Evolutionary conservation across 2,888 invertebrate species (phyloP).

Genomic region (Cloeon dipterum): DNA sequence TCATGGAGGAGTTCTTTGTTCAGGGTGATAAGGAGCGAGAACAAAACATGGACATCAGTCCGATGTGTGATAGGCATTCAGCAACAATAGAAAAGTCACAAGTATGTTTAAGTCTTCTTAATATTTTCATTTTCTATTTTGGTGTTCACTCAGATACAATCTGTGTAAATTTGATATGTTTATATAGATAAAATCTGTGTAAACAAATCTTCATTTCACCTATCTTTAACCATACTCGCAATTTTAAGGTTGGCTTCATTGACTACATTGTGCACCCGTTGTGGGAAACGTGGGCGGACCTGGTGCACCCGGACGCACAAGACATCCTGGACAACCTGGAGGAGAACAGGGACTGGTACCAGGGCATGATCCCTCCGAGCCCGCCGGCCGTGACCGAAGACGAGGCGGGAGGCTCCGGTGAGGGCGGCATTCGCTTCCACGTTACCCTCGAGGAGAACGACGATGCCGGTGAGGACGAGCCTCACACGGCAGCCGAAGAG

Average conservation of each 20-base stretch:
- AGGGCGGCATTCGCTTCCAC: constrained; percentile 21
- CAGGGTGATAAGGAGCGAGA: constrained; percentile 94
- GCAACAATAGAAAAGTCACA: constrained; percentile 97
- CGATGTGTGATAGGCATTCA: constrained; percentile 96
- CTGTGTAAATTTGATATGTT: too few relatives aligned
- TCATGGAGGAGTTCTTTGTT: constrained; percentile 98
- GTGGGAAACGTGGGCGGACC: constrained; percentile 99
- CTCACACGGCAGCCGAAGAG: constrained; percentile 26
- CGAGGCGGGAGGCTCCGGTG: constrained; percentile 14
- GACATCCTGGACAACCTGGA: constrained; percentile 93
- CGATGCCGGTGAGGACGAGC: constrained; percentile 11
- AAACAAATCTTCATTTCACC: not conserved
- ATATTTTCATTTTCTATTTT: too few relatives aligned
- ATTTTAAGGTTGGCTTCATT: constrained; percentile 82
- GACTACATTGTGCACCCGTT: constrained; percentile 99
- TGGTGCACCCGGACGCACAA: constrained; percentile 97
- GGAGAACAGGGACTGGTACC: constrained; percentile 95
- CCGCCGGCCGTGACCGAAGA: constrained; percentile 37
- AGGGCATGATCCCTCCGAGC: constrained; percentile 80
- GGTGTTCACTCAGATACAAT: too few relatives aligned
- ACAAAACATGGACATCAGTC: constrained; percentile 89
- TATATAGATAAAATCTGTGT: not conserved
- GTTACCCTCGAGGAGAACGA: constrained; percentile 73
- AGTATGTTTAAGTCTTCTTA: constrained; percentile 18
- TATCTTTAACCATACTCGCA: constrained; percentile 1